These are phyloP conservation scores for Mormyrus hasselquistii DNA, from an alignment of 2,797 vertebrate species.

Conservation along the genomic window DNA sequence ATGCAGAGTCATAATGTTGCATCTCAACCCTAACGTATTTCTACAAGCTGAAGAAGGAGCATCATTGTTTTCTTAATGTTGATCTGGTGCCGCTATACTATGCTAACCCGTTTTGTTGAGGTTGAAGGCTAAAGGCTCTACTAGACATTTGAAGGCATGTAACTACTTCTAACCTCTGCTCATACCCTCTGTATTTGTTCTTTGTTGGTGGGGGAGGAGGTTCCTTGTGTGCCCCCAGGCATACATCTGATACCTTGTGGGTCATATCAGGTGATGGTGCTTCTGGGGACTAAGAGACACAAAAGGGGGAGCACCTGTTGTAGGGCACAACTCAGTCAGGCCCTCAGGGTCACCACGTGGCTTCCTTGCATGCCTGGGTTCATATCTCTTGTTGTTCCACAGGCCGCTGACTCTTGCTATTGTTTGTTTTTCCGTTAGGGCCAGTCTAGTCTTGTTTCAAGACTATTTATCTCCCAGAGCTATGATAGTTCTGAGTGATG, in stretches of 20 bases:
- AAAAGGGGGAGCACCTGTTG: background rate
- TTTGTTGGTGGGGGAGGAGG: background rate
- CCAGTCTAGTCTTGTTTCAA: slow-evolving; percentile 28
- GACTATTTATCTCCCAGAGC: slow-evolving; percentile 17
- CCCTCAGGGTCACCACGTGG: background rate
- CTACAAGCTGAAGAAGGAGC: background rate
- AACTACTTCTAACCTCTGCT: background rate
- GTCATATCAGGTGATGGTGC: background rate
- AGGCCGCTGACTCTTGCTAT: background rate
- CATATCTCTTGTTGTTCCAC: background rate
- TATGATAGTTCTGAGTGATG: slow-evolving; percentile 19
- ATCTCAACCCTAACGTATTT: background rate
- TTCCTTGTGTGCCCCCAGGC: background rate
- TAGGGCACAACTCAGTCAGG: background rate
- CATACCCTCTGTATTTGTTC: background rate
- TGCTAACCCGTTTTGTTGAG: background rate
- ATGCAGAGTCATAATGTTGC: background rate
- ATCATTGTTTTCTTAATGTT: background rate
- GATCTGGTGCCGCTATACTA: background rate
- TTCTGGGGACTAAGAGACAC: background rate
- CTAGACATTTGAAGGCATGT: background rate
- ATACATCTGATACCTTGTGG: background rate
- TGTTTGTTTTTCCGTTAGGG: slow-evolving; percentile 13
- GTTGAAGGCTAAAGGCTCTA: background rate
- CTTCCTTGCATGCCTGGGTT: background rate